Percentiles rank a stretch among this genome's conserved stretches.
Conservation (phyloP, 2,888 invertebrate genomes). For the Drosophila ezoana region DNA sequence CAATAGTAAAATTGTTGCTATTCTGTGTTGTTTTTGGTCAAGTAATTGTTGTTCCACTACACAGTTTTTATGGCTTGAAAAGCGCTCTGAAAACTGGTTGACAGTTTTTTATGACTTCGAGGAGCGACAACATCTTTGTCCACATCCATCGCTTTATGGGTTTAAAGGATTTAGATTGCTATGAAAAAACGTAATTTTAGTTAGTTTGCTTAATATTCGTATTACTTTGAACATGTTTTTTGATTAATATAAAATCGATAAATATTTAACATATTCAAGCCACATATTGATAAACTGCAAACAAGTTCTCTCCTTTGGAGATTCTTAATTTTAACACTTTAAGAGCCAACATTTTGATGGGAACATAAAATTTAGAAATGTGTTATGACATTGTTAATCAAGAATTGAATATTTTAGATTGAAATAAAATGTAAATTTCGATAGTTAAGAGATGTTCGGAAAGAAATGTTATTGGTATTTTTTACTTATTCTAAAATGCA, state of each 20-base stretch:
- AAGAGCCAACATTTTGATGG: no score
- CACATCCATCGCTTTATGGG: conserved; percentile 28
- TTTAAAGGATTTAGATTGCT: background rate
- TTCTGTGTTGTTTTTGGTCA: conserved; percentile 28
- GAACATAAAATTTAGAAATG: no score
- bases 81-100: conserved; percentile 57
- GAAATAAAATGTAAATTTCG: no score
- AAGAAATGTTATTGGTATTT: no score
- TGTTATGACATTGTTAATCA: no score
- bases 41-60: conserved; percentile 26
- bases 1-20: conserved; percentile 63
- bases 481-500: no score
- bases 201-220: background rate
- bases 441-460: no score
- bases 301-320: no score
- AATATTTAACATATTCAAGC: no score
- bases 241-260: background rate
- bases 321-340: no score
- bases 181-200: background rate
- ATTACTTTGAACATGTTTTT: background rate
- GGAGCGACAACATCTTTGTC: conserved; percentile 21
- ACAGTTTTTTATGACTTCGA: conserved; percentile 54
- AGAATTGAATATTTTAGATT: no score
- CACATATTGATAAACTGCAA: no score
- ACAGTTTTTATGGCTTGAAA: conserved; percentile 55